Percentiles rank a stretch among this genome's conserved stretches.
These are phyloP conservation scores for Otis tarda DNA, from an alignment of 2,113 vertebrate genomes.

Conservation along the genomic window DNA sequence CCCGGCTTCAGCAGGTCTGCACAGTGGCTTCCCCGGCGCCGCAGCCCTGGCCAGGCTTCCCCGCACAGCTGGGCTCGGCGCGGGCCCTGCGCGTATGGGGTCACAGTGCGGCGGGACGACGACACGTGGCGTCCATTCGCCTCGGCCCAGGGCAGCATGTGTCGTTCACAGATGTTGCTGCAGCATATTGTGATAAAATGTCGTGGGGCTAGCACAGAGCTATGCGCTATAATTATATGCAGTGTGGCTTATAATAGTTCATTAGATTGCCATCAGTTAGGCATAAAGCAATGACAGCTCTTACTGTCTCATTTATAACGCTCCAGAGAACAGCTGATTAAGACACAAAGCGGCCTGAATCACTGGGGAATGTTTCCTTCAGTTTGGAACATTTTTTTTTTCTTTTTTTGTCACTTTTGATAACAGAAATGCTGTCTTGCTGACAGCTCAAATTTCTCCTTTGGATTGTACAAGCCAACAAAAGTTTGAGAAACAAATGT, in stretches of 20 bases:
- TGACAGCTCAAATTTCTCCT: neutral
- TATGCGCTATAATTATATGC: constrained; percentile 28
- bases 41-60: neutral
- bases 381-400: neutral
- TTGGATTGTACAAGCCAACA: neutral
- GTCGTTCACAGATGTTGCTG: constrained; percentile 30
- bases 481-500: neutral
- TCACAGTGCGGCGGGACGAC: neutral
- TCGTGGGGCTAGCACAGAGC: constrained; percentile 25
- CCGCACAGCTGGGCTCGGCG: neutral
- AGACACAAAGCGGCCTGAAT: constrained; percentile 23
- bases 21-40: neutral
- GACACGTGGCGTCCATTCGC: neutral
- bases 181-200: constrained; percentile 15
- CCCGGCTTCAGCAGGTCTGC: neutral
- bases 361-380: neutral
- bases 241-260: constrained; percentile 51
- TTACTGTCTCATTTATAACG: constrained; percentile 42
- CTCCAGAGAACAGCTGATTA: constrained; percentile 44
- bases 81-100: neutral
- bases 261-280: constrained; percentile 64
- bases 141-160: neutral
- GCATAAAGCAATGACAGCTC: constrained; percentile 50
- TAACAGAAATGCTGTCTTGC: neutral
- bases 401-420: neutral